phyloP scores from a whole-genome alignment of 92 coral and sea anemone genomes.

The Anthopleura xanthogrammica region DNA sequence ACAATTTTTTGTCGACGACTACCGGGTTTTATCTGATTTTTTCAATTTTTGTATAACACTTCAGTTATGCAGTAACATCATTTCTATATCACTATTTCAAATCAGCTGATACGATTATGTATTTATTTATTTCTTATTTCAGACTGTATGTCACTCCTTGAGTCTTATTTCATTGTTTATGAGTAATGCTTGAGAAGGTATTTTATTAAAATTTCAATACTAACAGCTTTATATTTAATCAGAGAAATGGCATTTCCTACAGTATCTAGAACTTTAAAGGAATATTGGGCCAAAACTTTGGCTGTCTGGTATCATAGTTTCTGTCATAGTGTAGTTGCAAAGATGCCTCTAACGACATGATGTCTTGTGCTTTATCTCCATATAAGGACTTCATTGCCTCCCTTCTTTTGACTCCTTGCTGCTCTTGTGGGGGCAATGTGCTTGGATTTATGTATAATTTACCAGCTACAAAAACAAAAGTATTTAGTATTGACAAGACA shows the following conservation, averaged over 20 bases:
- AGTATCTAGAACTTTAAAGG: constrained; percentile 76
- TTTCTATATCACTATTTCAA: no score
- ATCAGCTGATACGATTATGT: no score
- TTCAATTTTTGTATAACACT: no score
- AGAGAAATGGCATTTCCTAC: not conserved
- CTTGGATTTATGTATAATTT: constrained; percentile 71
- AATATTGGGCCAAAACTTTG: constrained; percentile 96
- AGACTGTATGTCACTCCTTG: no score
- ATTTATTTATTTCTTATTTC: no score
- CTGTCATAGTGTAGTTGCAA: constrained; percentile 85
- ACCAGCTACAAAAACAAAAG: constrained; percentile 59
- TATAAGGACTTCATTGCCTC: constrained; percentile 82
- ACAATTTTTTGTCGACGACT: no score
- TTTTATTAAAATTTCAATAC: no score
- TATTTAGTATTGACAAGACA: not conserved
- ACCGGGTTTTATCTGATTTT: no score
- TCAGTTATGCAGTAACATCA: no score
- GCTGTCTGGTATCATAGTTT: constrained; percentile 81
- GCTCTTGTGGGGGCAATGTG: constrained; percentile 80
- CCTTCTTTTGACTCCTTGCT: constrained; percentile 73
- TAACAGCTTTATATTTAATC: not conserved
- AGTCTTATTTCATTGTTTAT: no score
- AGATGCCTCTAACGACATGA: constrained; percentile 86
- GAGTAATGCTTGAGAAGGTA: no score
- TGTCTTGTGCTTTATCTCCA: constrained; percentile 68